These are phyloP conservation scores for Phoenicopterus ruber DNA, from an alignment of 2,113 vertebrate genomes.

Conservation along the genomic window DNA sequence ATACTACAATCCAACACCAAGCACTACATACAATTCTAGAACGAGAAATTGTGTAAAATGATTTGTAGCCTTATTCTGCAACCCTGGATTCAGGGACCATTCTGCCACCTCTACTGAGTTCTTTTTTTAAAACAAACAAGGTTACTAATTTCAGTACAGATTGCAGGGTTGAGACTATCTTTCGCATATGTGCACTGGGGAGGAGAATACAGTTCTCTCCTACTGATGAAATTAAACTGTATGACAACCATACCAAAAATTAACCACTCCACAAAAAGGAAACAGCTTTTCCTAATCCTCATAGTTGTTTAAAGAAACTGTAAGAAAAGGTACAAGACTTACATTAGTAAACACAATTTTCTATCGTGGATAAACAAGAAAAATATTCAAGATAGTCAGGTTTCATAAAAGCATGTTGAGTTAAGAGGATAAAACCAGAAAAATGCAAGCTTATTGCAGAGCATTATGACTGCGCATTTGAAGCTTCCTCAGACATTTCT, in stretches of 20 bases:
- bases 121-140: background rate
- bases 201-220: background rate
- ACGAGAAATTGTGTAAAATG: background rate
- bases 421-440: background rate
- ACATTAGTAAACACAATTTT: background rate
- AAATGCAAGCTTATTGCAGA: background rate
- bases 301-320: background rate
- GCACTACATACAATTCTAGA: background rate
- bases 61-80: background rate
- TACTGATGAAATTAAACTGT: background rate
- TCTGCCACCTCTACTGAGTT: background rate
- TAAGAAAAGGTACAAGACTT: background rate
- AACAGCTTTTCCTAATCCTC: background rate
- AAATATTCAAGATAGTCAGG: background rate
- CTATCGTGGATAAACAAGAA: background rate
- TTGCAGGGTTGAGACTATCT: background rate
- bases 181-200: fast-evolving
- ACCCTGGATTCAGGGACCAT: background rate
- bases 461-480: background rate
- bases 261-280: background rate
- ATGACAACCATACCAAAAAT: background rate
- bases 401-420: background rate
- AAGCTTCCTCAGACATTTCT: background rate
- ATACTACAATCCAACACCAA: background rate
- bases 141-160: background rate